Percentiles rank a stretch among this genome's conserved stretches.
Conservation (phyloP, 2,113 vertebrate genomes). For the Rhynchopsitta pachyrhyncha region DNA sequence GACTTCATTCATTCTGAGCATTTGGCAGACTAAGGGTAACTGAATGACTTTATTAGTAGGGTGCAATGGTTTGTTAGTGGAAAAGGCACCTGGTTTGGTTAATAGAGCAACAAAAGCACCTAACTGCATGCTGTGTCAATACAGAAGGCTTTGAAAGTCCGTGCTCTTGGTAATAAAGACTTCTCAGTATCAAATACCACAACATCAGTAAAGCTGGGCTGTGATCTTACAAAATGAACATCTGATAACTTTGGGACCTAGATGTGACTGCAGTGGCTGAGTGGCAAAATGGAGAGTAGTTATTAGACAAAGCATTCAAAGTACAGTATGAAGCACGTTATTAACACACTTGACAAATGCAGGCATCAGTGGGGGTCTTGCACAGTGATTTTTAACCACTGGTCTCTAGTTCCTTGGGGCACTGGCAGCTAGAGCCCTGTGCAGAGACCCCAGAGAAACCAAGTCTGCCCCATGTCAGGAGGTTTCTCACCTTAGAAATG, state of each 20-base stretch:
- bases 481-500: not conserved
- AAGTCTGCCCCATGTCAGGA: not conserved
- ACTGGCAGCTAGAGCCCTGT: not conserved
- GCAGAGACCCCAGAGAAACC: not conserved
- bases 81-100: not conserved
- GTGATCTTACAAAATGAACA: not conserved
- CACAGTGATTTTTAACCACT: not conserved
- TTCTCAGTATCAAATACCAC: not conserved
- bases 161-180: not conserved
- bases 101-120: not conserved
- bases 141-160: not conserved
- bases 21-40: not conserved
- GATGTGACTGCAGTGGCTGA: not conserved
- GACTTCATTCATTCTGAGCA: not conserved
- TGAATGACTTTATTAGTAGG: not conserved
- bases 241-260: not conserved
- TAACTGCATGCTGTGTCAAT: not conserved
- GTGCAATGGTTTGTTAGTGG: not conserved
- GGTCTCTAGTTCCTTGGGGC: not conserved
- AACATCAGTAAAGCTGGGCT: rapidly evolving
- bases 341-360: not conserved
- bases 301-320: not conserved
- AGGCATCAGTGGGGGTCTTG: not conserved
- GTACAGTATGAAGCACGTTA: not conserved
- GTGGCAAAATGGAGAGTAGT: not conserved